Evolutionary conservation across 2,888 invertebrate species (phyloP).

Genomic region (Aromia moschata): DNA sequence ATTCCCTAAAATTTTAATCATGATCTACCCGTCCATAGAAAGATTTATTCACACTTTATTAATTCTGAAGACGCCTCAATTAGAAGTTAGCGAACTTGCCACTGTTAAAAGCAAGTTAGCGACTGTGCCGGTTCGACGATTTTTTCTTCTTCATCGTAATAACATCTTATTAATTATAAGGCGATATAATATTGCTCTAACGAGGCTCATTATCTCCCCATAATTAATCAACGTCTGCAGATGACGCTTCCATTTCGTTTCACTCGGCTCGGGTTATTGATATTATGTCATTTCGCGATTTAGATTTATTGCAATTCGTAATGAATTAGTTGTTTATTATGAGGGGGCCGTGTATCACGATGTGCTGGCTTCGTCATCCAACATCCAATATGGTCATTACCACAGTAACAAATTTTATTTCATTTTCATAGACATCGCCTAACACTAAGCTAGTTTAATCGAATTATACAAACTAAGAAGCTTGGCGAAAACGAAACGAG

Average conservation of each 20-base stretch:
- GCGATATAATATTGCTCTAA: slow-evolving; percentile 53
- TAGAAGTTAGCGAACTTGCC: slow-evolving; percentile 1
- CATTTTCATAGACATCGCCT: no score
- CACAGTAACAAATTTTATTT: no score
- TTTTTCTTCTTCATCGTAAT: slow-evolving; percentile 37
- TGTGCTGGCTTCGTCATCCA: neutral
- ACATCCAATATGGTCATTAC: no score
- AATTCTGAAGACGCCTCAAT: neutral
- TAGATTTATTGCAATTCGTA: slow-evolving; percentile 25
- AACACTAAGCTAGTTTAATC: no score
- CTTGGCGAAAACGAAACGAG: no score
- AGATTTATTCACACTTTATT: neutral
- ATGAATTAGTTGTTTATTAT: slow-evolving; percentile 26
- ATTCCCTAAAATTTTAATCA: neutral
- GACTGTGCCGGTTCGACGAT: slow-evolving; percentile 16
- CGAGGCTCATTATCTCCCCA: slow-evolving; percentile 53
- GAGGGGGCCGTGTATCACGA: neutral
- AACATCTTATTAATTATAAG: slow-evolving; percentile 53
- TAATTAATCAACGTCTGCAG: slow-evolving; percentile 56
- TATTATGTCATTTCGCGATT: slow-evolving; percentile 22
- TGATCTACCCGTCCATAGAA: neutral
- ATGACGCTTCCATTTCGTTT: slow-evolving; percentile 48
- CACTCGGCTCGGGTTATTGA: slow-evolving; percentile 19
- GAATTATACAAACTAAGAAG: no score
- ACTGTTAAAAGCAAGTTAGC: slow-evolving; percentile 8